Percentiles rank a stretch among this genome's conserved stretches.
phyloP scores from a whole-genome alignment of 2,797 vertebrate species.

The Malurus splendens region DNA sequence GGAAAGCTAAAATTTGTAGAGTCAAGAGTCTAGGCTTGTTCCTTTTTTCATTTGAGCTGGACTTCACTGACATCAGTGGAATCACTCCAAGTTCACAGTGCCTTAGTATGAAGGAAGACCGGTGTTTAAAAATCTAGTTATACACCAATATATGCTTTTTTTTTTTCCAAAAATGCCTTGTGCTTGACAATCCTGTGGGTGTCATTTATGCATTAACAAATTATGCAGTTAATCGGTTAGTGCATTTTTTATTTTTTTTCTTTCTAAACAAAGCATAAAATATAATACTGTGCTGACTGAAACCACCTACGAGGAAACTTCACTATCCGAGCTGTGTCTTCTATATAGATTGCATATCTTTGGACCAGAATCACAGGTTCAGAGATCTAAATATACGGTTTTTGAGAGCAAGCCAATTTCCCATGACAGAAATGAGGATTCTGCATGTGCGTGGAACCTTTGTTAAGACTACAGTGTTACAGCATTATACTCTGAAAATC shows the following conservation, averaged over 20 bases:
- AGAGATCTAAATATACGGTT: neutral
- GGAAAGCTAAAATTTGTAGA: neutral
- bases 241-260: slow-evolving; percentile 9
- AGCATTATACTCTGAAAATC: neutral
- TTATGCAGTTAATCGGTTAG: neutral
- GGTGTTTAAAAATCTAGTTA: neutral
- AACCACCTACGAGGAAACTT: neutral
- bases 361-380: neutral
- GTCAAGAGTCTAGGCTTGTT: neutral
- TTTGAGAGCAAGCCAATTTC: neutral
- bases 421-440: neutral
- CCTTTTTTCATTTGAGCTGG: neutral
- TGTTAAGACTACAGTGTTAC: neutral
- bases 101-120: neutral
- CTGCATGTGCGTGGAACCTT: fast-evolving
- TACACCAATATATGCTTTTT: neutral
- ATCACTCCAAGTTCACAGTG: neutral
- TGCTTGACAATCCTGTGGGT: slow-evolving; percentile 26
- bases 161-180: neutral
- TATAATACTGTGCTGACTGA: neutral
- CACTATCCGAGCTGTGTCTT: neutral
- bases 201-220: slow-evolving; percentile 24
- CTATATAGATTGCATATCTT: neutral
- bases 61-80: neutral
- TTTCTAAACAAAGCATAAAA: slow-evolving; percentile 34